Conservation (phyloP, 2,888 invertebrate species). For the Monoplex corrugatus region DNA sequence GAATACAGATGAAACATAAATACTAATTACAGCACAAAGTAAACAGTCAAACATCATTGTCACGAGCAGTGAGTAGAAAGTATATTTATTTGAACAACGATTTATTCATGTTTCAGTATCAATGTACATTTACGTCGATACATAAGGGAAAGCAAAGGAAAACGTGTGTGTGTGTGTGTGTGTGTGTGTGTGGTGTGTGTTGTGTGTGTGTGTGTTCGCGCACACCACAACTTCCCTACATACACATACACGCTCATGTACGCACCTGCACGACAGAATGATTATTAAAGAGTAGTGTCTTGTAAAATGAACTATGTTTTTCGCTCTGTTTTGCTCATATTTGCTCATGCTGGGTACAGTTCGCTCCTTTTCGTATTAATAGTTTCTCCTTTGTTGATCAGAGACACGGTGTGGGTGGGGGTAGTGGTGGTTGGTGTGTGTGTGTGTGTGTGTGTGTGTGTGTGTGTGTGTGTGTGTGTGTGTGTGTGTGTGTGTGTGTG, state of each 20-base stretch:
- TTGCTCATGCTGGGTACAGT: not conserved
- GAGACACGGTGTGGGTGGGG: not conserved
- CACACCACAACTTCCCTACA: not conserved
- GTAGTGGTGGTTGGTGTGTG: not conserved
- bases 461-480: not conserved
- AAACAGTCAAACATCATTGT: too few species aligned
- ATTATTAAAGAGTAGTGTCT: not conserved
- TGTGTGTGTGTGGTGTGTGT: too few species aligned
- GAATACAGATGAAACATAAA: too few species aligned
- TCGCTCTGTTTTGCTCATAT: too few species aligned
- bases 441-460: conserved; percentile 13
- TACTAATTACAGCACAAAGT: too few species aligned
- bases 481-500: not conserved
- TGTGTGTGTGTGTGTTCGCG: too few species aligned
- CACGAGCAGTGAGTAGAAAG: too few species aligned
- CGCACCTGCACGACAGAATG: not conserved
- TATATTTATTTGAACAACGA: too few species aligned
- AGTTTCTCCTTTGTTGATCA: not conserved
- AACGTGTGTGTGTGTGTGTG: too few species aligned
- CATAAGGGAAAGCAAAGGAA: too few species aligned
- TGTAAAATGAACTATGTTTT: not conserved
- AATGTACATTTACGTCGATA: too few species aligned
- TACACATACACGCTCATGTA: not conserved
- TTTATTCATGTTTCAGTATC: too few species aligned
- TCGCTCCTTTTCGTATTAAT: not conserved